phyloP scores from a whole-genome alignment of 1,140 invertebrate species.

The Tetramorium simillimum region DNA sequence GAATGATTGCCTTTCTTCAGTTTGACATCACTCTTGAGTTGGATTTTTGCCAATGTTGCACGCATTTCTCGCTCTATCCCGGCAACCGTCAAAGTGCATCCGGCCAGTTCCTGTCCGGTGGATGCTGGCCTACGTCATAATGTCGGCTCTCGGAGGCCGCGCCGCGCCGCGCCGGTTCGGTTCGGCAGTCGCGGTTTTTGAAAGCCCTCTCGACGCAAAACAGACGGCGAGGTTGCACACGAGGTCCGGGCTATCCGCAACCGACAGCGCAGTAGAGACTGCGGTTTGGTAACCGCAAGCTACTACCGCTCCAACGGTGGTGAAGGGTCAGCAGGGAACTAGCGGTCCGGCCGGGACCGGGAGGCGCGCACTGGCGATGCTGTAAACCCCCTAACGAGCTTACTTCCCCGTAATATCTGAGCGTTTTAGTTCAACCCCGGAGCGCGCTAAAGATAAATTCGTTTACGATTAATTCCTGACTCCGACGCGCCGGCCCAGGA shows the following conservation, averaged over 20 bases:
- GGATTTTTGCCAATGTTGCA: neutral
- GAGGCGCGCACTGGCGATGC: conserved; percentile 67
- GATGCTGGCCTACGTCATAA: conserved; percentile 65
- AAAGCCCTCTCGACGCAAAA: conserved; percentile 80
- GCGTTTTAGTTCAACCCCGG: conserved; percentile 80
- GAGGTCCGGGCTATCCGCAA: conserved; percentile 78
- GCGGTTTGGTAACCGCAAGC: conserved; percentile 82
- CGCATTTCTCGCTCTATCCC: neutral
- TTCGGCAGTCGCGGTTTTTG: conserved; percentile 81
- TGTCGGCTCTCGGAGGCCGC: conserved; percentile 66
- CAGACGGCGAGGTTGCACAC: conserved; percentile 77
- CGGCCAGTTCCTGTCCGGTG: conserved; percentile 51
- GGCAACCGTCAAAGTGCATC: conserved; percentile 67
- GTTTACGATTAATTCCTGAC: conserved; percentile 81
- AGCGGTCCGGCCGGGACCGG: conserved; percentile 33
- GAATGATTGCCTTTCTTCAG: neutral
- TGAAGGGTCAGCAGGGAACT: conserved; percentile 55
- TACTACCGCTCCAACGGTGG: conserved; percentile 74
- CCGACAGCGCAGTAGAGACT: conserved; percentile 81
- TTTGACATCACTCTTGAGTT: neutral
- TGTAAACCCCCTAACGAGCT: conserved; percentile 83
- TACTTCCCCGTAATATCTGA: conserved; percentile 82
- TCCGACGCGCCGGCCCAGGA: conserved; percentile 41
- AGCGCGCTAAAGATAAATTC: conserved; percentile 81
- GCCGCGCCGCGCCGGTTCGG: conserved; percentile 62